Percentiles rank a stretch among this genome's conserved stretches.
Evolutionary conservation across 2,888 invertebrate species (phyloP).

Genomic region (Ametastegia equiseti): DNA sequence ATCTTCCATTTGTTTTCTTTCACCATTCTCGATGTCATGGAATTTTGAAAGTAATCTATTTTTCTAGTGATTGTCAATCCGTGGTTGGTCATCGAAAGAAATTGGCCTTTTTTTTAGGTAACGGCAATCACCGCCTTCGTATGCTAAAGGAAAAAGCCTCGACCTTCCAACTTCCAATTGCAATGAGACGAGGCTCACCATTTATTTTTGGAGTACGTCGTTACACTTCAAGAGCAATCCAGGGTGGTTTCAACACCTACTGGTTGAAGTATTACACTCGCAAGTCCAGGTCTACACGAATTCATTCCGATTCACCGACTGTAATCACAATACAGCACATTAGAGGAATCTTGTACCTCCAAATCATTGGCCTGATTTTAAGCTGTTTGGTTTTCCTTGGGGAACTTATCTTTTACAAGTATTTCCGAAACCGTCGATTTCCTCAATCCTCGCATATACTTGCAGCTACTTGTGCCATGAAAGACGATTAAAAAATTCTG

Average conservation of each 20-base stretch:
- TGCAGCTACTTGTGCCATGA: background rate
- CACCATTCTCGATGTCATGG: too few relatives aligned
- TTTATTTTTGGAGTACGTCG: background rate
- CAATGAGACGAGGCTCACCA: constrained; percentile 22
- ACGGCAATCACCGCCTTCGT: background rate
- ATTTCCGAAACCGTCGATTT: background rate
- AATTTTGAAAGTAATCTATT: too few relatives aligned
- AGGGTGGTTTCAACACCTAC: constrained; percentile 11
- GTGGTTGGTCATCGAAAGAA: background rate
- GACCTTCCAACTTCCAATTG: constrained; percentile 6
- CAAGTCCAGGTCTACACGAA: background rate
- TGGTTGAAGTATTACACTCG: constrained; percentile 12
- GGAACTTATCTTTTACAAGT: constrained; percentile 7
- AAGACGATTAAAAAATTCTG: background rate
- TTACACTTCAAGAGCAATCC: background rate
- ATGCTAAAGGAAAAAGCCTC: background rate
- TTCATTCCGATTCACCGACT: too few relatives aligned
- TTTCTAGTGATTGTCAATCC: too few relatives aligned
- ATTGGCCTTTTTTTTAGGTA: background rate
- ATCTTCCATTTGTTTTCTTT: too few relatives aligned
- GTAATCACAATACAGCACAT: too few relatives aligned
- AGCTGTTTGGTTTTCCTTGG: constrained; percentile 5
- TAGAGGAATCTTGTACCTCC: too few relatives aligned
- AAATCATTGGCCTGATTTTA: background rate
- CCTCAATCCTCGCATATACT: background rate